Evolutionary conservation across 2,797 vertebrate species (phyloP).

Genomic region (Tenualosa thibaudeaui): DNA sequence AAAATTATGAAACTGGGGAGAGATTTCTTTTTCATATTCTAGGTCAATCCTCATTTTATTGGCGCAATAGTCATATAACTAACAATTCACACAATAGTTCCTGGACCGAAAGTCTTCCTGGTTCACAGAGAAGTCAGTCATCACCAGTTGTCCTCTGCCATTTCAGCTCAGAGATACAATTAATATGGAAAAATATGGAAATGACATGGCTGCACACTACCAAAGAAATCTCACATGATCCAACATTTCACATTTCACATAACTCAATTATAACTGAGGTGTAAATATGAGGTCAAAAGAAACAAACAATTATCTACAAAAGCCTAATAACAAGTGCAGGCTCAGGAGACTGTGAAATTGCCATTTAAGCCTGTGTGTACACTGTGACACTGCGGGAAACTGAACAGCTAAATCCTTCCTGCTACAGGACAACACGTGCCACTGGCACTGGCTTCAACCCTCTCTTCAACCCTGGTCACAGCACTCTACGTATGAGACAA

Average conservation of each 20-base stretch:
- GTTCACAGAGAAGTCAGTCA: constrained; percentile 4
- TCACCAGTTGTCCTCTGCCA: not conserved
- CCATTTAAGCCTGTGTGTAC: no score
- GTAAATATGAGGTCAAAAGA: not conserved
- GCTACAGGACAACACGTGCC: no score
- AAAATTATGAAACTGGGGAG: not conserved
- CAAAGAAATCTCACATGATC: constrained; percentile 9
- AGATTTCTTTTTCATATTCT: not conserved
- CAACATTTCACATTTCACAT: not conserved
- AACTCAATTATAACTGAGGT: not conserved
- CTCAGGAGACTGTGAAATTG: no score
- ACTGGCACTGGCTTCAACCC: no score
- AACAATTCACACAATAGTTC: not conserved
- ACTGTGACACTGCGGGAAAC: no score
- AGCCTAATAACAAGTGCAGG: no score
- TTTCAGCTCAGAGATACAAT: not conserved
- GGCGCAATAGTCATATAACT: not conserved
- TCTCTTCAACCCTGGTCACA: no score
- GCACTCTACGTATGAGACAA: no score
- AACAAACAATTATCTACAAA: not conserved
- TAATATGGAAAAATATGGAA: constrained; percentile 5
- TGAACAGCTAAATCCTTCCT: no score
- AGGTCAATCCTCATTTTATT: not conserved
- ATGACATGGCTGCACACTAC: not conserved
- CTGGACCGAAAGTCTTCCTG: not conserved